These are phyloP conservation scores for Todiramphus saurophagus DNA, from an alignment of 2,113 vertebrate species.

Conservation along the genomic window DNA sequence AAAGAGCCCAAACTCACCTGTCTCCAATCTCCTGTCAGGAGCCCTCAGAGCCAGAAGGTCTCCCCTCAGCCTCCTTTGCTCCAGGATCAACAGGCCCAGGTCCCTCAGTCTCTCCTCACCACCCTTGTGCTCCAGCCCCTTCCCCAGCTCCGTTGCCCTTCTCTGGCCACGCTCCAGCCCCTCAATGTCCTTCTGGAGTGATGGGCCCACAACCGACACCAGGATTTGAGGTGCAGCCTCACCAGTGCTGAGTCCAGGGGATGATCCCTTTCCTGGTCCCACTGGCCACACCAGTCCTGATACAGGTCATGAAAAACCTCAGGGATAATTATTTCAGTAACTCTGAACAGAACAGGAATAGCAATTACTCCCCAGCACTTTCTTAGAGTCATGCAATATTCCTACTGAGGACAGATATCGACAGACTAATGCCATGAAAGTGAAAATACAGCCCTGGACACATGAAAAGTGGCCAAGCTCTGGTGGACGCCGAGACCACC, in stretches of 20 bases:
- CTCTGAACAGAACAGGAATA: not conserved
- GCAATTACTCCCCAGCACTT: not conserved
- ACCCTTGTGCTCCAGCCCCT: not conserved
- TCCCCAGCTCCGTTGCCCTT: not conserved
- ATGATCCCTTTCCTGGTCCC: not conserved
- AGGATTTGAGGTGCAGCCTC: not conserved
- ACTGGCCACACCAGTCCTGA: not conserved
- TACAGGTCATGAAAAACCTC: not conserved
- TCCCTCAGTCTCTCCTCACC: not conserved
- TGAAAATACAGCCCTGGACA: slow-evolving; percentile 22
- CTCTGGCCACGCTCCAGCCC: not conserved
- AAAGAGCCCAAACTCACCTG: not conserved
- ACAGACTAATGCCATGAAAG: not conserved
- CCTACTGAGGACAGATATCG: fast-evolving
- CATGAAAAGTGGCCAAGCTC: not conserved
- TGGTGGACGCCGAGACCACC: slow-evolving; percentile 37
- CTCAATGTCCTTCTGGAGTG: not conserved
- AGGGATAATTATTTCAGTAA: not conserved
- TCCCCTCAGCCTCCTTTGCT: not conserved
- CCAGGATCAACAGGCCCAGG: not conserved
- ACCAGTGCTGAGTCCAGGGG: not conserved
- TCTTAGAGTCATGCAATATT: not conserved
- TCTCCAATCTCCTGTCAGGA: not conserved
- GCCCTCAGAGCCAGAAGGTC: not conserved
- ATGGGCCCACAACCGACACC: not conserved